Conservation (phyloP, 2,797 vertebrate species). For the Percopsis omiscomaycus region DNA sequence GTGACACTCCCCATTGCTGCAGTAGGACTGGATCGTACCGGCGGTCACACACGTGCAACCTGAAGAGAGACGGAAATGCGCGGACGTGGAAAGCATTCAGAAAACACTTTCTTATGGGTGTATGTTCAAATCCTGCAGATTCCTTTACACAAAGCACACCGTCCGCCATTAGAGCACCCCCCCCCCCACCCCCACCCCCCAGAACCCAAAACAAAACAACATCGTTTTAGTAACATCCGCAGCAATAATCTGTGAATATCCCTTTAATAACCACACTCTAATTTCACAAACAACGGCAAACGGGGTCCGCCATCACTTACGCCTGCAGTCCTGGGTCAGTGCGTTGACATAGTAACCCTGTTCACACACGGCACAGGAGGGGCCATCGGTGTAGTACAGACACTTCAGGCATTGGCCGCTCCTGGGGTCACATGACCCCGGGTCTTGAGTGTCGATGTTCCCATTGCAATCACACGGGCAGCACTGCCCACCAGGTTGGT, state of each 20-base stretch:
- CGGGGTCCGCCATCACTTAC: conserved; percentile 66
- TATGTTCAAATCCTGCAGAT: no score
- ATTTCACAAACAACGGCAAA: no score
- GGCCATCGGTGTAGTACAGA: conserved; percentile 81
- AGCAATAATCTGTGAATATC: no score
- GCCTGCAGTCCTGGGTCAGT: conserved; percentile 79
- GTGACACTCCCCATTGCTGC: conserved; percentile 66
- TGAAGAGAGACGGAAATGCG: conserved; percentile 31
- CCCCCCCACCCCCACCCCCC: no score
- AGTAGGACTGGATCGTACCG: conserved; percentile 69
- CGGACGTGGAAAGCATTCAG: neutral
- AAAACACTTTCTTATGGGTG: neutral
- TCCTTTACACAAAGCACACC: no score
- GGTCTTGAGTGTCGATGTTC: conserved; percentile 83
- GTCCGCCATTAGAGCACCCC: no score
- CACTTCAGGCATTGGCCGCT: conserved; percentile 83
- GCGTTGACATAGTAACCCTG: conserved; percentile 84
- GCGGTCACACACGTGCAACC: conserved; percentile 80
- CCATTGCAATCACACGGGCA: conserved; percentile 83
- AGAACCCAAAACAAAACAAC: no score
- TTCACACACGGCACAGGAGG: conserved; percentile 77
- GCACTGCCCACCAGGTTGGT: conserved; percentile 70
- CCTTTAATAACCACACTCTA: no score
- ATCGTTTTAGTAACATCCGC: no score
- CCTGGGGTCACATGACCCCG: conserved; percentile 79